Conservation (phyloP, 2,113 vertebrate genomes). For the Platycercus adscitus region DNA sequence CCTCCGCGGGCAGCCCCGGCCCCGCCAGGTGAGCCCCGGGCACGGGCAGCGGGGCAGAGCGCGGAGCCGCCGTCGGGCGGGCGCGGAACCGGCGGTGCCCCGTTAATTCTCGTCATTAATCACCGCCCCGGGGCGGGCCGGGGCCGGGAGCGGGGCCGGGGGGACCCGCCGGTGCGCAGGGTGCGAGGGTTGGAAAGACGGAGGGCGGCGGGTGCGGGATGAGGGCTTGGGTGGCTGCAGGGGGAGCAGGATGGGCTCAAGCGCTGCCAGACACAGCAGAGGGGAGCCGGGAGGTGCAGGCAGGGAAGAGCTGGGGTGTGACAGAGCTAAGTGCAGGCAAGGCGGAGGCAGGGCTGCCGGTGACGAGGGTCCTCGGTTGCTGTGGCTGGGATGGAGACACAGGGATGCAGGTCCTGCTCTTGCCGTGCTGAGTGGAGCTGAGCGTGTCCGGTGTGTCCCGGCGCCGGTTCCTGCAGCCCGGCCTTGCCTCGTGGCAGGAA, state of each 20-base stretch:
- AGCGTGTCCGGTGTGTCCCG: not conserved
- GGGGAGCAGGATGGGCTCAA: not conserved
- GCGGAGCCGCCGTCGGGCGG: not conserved
- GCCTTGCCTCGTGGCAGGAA: constrained; percentile 59
- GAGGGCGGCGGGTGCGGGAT: not conserved
- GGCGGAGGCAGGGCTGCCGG: not conserved
- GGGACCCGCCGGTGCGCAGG: not conserved
- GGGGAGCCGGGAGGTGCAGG: not conserved
- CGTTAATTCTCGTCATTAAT: not conserved
- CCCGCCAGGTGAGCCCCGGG: not conserved
- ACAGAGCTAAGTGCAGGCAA: not conserved
- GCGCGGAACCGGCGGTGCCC: not conserved
- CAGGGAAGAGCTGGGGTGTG: not conserved
- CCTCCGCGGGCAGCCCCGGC: not conserved
- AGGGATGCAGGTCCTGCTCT: not conserved
- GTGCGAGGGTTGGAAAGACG: not conserved
- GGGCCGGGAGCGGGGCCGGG: not conserved
- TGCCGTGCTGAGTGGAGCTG: not conserved
- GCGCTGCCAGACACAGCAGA: not conserved
- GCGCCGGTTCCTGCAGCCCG: not conserved
- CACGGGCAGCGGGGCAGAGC: not conserved
- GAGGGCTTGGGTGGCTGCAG: not conserved
- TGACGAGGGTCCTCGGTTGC: not conserved
- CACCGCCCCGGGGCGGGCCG: not conserved
- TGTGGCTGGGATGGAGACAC: accelerated